Percentiles rank a stretch among this genome's conserved stretches.
Conservation (phyloP, 2,888 invertebrate species). For the Ypsolopha sequella region DNA sequence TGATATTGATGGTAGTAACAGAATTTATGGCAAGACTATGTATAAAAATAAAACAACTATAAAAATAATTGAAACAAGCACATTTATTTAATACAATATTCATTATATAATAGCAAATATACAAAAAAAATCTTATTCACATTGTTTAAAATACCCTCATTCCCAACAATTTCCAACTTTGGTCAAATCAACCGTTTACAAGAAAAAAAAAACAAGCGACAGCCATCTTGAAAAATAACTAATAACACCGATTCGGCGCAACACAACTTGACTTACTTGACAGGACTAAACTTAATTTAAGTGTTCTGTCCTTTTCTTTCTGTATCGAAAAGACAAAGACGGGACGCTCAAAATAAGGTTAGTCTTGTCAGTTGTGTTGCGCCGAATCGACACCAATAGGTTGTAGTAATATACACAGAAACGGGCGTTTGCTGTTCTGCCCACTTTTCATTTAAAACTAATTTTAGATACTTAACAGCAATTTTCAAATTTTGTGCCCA, state of each 20-base stretch:
- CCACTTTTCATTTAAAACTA: not conserved
- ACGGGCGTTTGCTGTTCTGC: not conserved
- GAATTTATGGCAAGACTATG: no score
- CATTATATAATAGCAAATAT: conserved; percentile 37
- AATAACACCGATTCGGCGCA: no score
- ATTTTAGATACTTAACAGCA: no score
- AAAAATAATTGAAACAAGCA: conserved; percentile 38
- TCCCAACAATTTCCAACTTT: conserved; percentile 19
- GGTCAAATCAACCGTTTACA: conserved; percentile 18
- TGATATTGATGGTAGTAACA: no score
- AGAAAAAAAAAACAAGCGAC: conserved; percentile 1
- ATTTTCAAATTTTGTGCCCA: no score
- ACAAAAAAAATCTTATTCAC: conserved; percentile 30
- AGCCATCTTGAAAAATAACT: conserved; percentile 9
- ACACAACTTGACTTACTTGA: no score
- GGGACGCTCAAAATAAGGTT: no score
- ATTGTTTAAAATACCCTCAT: conserved; percentile 14
- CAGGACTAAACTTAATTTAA: no score
- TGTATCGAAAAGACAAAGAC: no score
- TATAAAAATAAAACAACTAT: conserved; percentile 12
- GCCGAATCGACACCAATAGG: no score
- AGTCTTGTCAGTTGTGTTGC: no score
- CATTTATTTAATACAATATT: conserved; percentile 43
- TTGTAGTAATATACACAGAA: not conserved
- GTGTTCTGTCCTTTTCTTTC: no score